Base-by-base conservation (phyloP, 1,140 invertebrate species). In the Diorhabda sublineata region DNA sequence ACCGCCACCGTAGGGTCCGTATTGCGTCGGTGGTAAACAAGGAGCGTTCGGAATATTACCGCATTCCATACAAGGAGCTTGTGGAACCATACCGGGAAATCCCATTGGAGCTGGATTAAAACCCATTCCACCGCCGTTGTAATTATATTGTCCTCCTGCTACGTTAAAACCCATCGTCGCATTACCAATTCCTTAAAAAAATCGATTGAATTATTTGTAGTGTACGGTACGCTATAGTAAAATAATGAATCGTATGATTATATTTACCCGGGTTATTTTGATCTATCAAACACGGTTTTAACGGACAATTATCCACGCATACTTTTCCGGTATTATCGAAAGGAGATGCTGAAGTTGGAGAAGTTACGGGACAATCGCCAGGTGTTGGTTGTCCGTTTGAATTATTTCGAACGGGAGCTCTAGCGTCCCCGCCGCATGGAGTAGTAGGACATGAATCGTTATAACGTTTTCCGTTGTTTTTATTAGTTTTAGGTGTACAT, bases 41-140 rank as follows among this genome's bases (percentile, higher is more conserved):
- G 71, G 69, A 0, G 71, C 68, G 43, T 72, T 64, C 42, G 67
- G 52, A 9, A 69, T 60, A 44, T 42, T 66, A 9, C 73, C 71
- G 62, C 75, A 79, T 71, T 79, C 76, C 45, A 75, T 73, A 66
- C 75, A 79, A 57, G 77, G 76, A 3, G 70, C 67, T 11, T 60
- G 45, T 4, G 57, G 11, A 2, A 11, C 9, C n/a, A 42, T 5
- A 42, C 7, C 45, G 11, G 26, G 42, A 41, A 9, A 43, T 42
- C 60, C 65, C 7, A 45, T 52, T 6, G 52, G 45, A 41, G 60
- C 58, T 26, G 26, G 26, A 26, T 26, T 26, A 26, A 26, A 26
- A 68, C 47, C 47, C 47, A 52, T 52, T 52, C 47, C 47, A 26
- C 26, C 26, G 26, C 26, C 26, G 26, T 26, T 26, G 26, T 26